Percentiles rank a stretch among this genome's conserved stretches.
Evolutionary conservation across 64 coral and sea anemone species (phyloP).

Genomic region (Montipora efflorescens): DNA sequence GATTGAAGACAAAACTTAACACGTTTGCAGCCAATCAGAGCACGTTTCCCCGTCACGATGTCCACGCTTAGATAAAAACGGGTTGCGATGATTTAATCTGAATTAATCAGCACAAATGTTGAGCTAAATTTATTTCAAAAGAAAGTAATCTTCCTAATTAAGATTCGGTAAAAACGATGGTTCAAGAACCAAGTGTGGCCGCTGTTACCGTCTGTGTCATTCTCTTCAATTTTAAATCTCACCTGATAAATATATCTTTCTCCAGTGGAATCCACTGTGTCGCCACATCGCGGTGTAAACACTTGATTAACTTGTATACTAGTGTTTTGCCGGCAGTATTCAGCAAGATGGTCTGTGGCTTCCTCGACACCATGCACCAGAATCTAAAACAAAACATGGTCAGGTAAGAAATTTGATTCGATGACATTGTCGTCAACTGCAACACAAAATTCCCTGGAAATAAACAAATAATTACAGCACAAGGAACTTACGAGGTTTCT

Average conservation of each 20-base stretch:
- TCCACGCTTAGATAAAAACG: too few relatives aligned
- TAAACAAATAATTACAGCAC: too few relatives aligned
- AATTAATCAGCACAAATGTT: too few relatives aligned
- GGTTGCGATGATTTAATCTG: too few relatives aligned
- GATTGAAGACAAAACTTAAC: too few relatives aligned
- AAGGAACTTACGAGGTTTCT: slow-evolving; percentile 87
- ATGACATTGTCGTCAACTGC: too few relatives aligned
- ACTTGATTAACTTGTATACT: slow-evolving; percentile 94
- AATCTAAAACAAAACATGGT: slow-evolving; percentile 56
- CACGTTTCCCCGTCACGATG: too few relatives aligned
- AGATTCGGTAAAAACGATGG: neutral
- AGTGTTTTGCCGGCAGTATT: slow-evolving; percentile 88
- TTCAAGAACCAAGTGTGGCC: neutral
- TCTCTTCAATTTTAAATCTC: neutral
- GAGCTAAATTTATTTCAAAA: too few relatives aligned
- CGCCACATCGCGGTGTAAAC: slow-evolving; percentile 83
- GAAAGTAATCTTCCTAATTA: too few relatives aligned
- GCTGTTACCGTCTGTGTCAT: neutral
- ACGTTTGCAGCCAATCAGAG: too few relatives aligned
- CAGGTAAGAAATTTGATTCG: too few relatives aligned
- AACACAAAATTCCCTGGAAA: too few relatives aligned
- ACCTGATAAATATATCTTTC: slow-evolving; percentile 99
- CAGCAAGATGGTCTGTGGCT: slow-evolving; percentile 88
- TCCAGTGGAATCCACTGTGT: slow-evolving; percentile 96
- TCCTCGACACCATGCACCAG: slow-evolving; percentile 82